Base-by-base conservation (phyloP, 64 coral and sea anemone species). In the Actinia equina region DNA sequence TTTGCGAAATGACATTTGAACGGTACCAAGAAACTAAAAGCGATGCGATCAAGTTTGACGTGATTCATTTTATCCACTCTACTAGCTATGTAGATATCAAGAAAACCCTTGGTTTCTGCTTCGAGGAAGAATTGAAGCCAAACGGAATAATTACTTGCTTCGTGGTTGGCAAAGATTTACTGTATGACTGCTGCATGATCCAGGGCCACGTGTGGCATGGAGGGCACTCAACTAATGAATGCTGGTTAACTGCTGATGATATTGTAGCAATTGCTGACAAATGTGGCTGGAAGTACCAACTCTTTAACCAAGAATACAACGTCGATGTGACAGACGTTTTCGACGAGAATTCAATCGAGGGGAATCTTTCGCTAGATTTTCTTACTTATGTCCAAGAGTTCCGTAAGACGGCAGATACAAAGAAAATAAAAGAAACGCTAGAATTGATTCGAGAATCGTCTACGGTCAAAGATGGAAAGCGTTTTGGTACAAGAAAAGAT, bases 291-390 rank as follows among this genome's bases (percentile, higher is more conserved):
- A 77, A 85, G 41, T 13, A 85, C 82, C 16, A 85, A 7, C 41
- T 83, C 53, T 90, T 90, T 53, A 44, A 26, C 45, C 83, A 83
- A 18, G 82, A 83, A 15, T 90, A 84, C 59, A 52, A 60, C 20
- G 20, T 90, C 22, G 89, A 90, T 27, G 89, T 60, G 20, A 65
- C 44, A 11, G 89, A 85, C 25, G 55, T 58, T 41, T 90, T 85
- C 59, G 53, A 90, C 6, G 65, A 56, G 52, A 17, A 81, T 18
- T 82, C 57, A n/a, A 22, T 52, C 0, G 88, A 89, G 19, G 88
- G 88, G 46, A 83, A 89, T 6, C 59, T 89, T 15, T 69, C 83
- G 59, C 45, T 89, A 5, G 88, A 89, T 65, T 71, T 89, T 67
- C 12, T 89, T 17, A 89, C 88, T 51, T 43, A 83, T 62, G 61